phyloP scores from a whole-genome alignment of 1,140 invertebrate genomes.

The Prorops nasuta region DNA sequence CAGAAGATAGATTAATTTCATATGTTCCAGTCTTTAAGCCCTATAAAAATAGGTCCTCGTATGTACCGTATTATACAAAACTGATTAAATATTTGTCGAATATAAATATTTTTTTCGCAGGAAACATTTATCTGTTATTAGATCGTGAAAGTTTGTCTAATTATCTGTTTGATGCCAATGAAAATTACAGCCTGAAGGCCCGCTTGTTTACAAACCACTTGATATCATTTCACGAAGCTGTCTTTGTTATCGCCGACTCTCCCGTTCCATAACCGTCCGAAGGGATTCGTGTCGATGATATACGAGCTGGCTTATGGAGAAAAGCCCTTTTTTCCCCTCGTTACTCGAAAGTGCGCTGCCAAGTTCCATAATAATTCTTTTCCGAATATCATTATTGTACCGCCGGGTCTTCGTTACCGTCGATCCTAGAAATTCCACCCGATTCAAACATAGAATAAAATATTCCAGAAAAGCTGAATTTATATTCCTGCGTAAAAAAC shows the following conservation, averaged over 20 bases:
- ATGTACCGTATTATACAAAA: too few relatives aligned
- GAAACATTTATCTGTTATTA: too few relatives aligned
- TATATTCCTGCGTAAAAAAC: too few relatives aligned
- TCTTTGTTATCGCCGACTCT: constrained; percentile 37
- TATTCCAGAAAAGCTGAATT: not conserved
- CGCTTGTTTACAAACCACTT: constrained; percentile 30
- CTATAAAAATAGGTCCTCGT: too few relatives aligned
- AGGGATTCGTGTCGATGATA: constrained; percentile 35
- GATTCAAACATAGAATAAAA: constrained; percentile 14
- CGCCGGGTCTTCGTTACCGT: constrained; percentile 18
- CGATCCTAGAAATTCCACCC: constrained; percentile 15
- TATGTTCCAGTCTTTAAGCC: too few relatives aligned
- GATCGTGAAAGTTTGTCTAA: too few relatives aligned
- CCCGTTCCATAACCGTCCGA: constrained; percentile 35
- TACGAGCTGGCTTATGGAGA: constrained; percentile 33
- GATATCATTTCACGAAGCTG: constrained; percentile 13
- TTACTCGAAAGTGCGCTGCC: constrained; percentile 33
- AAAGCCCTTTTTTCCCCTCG: constrained; percentile 37
- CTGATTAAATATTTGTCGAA: not conserved
- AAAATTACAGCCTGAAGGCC: not conserved
- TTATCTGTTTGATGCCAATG: too few relatives aligned
- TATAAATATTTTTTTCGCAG: not conserved
- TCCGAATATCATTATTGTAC: constrained; percentile 38
- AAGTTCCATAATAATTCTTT: constrained; percentile 43
- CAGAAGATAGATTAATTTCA: too few relatives aligned